A percentile compares a stretch with the other conserved stretches of the same genome.
Conservation (phyloP, 2,888 invertebrate genomes). For the Macrosiphum euphorbiae region DNA sequence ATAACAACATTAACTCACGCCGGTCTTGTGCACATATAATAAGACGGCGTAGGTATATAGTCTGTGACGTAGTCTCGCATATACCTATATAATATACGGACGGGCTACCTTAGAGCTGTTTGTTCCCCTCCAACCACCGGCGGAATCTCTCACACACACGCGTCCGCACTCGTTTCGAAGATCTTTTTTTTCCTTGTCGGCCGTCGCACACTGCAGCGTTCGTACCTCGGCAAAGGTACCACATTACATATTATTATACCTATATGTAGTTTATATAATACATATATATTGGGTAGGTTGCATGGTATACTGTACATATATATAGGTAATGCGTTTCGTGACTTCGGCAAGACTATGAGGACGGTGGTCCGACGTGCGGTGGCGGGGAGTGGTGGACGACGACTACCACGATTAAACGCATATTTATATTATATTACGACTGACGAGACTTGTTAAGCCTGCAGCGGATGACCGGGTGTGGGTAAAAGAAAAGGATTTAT, state of each 20-base stretch:
- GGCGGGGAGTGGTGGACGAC: background rate
- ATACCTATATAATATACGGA: background rate
- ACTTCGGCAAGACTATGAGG: background rate
- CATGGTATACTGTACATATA: background rate
- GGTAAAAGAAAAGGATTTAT: background rate
- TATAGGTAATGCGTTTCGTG: slow-evolving; percentile 3
- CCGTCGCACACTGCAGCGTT: background rate
- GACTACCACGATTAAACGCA: background rate
- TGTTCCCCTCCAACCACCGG: background rate
- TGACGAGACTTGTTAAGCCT: background rate
- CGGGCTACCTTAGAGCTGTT: background rate
- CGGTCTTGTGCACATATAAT: background rate
- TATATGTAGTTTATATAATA: background rate
- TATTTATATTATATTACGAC: background rate
- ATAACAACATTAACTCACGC: background rate
- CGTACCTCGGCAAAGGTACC: background rate
- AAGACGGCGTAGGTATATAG: background rate
- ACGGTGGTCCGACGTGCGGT: background rate
- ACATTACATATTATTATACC: background rate
- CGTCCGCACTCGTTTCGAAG: background rate
- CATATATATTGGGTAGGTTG: background rate
- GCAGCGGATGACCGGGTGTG: background rate
- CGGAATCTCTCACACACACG: background rate
- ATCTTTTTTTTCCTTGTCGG: background rate
- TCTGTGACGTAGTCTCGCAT: background rate